phyloP scores from a whole-genome alignment of 2,797 vertebrate species.

The Nannoperca obscura region DNA sequence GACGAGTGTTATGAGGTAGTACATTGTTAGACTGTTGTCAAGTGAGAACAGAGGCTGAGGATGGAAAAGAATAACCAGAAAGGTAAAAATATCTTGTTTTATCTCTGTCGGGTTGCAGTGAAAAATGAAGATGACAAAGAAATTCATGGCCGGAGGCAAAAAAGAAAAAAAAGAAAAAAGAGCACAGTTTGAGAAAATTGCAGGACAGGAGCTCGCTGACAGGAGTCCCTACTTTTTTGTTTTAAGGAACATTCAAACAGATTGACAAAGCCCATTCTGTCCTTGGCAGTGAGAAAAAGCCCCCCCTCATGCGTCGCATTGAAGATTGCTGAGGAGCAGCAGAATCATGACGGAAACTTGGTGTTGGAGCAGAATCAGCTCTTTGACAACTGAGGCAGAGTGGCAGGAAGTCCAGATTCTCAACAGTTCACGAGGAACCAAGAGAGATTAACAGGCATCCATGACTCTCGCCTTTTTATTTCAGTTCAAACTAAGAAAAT shows the following conservation, averaged over 20 bases:
- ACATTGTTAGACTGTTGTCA: not conserved
- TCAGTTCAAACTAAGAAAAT: slow-evolving; percentile 32
- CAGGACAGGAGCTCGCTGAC: slow-evolving; percentile 49
- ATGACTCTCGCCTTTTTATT: slow-evolving; percentile 32
- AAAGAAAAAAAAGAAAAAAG: not conserved
- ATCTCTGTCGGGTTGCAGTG: slow-evolving; percentile 28
- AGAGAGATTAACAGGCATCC: slow-evolving; percentile 41
- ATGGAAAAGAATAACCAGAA: slow-evolving; percentile 27
- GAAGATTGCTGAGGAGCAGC: slow-evolving; percentile 65
- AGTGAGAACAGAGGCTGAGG: slow-evolving; percentile 8
- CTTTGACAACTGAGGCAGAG: slow-evolving; percentile 59
- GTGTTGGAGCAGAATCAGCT: slow-evolving; percentile 58
- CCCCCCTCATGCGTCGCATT: slow-evolving; percentile 39
- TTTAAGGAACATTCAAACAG: slow-evolving; percentile 57
- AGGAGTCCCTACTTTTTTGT: slow-evolving; percentile 13
- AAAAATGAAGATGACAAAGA: slow-evolving; percentile 18
- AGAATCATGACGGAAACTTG: slow-evolving; percentile 61
- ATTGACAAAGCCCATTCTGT: slow-evolving; percentile 65
- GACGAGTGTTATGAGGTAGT: not conserved
- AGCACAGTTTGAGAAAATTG: slow-evolving; percentile 56
- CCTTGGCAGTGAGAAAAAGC: slow-evolving; percentile 66
- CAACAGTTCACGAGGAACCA: slow-evolving; percentile 39
- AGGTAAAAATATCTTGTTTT: slow-evolving; percentile 26
- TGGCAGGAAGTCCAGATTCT: slow-evolving; percentile 53
- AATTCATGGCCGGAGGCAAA: slow-evolving; percentile 38